phyloP scores from a whole-genome alignment of 2,888 invertebrate genomes.

The Drosophila demipolita region DNA sequence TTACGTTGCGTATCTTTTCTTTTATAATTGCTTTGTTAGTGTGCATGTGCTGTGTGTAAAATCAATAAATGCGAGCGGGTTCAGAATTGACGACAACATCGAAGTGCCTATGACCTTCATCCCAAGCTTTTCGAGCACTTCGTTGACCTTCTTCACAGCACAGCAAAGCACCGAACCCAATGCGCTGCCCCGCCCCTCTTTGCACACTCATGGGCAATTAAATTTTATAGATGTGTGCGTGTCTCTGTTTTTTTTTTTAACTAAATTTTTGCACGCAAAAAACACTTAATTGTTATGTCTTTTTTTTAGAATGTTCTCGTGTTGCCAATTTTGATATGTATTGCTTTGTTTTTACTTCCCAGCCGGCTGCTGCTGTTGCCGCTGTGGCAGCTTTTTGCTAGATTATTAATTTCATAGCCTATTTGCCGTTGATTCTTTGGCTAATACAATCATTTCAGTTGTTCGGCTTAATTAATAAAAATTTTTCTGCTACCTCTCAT shows the following conservation, averaged over 20 bases:
- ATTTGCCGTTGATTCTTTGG: slow-evolving; percentile 47
- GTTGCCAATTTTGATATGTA: slow-evolving; percentile 42
- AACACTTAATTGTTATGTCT: slow-evolving; percentile 39
- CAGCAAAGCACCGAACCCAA: not conserved
- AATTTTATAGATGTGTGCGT: slow-evolving; percentile 25
- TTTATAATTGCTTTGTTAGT: slow-evolving; percentile 18
- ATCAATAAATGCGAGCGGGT: slow-evolving; percentile 81
- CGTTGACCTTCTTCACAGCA: slow-evolving; percentile 58
- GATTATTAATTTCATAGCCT: slow-evolving; percentile 61
- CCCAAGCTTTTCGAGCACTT: slow-evolving; percentile 41
- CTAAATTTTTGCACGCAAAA: slow-evolving; percentile 52
- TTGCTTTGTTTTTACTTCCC: slow-evolving; percentile 26
- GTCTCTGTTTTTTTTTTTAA: slow-evolving; percentile 19
- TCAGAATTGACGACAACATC: slow-evolving; percentile 75
- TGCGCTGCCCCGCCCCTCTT: not conserved
- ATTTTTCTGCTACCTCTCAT: slow-evolving; percentile 17
- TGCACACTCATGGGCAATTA: slow-evolving; percentile 37
- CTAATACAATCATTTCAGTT: slow-evolving; percentile 25
- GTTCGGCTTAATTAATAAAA: slow-evolving; percentile 56
- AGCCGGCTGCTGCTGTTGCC: slow-evolving; percentile 28
- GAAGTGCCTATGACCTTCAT: slow-evolving; percentile 72
- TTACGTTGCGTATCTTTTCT: slow-evolving; percentile 35
- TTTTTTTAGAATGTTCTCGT: slow-evolving; percentile 16
- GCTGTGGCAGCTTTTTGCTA: slow-evolving; percentile 12
- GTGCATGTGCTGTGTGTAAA: slow-evolving; percentile 60